Evolutionary conservation across 2,797 vertebrate species (phyloP).

Genomic region (Decapterus maruadsi): DNA sequence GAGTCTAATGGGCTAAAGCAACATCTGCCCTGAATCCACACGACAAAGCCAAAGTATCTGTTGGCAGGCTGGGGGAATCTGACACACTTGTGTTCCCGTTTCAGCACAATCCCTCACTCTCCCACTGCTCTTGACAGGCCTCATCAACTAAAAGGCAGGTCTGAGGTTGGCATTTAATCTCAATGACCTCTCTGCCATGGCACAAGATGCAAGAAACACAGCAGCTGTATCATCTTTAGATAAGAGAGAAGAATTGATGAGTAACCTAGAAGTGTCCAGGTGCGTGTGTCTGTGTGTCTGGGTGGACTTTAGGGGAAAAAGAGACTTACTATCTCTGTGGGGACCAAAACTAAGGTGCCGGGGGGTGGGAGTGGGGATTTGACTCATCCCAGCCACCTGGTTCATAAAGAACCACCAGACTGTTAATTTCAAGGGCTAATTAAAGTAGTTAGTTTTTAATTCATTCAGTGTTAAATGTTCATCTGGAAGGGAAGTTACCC

Average conservation of each 20-base stretch:
- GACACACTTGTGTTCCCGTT: slow-evolving; percentile 34
- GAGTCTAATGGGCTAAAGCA: slow-evolving; percentile 13
- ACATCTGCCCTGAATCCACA: slow-evolving; percentile 14
- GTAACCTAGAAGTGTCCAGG: slow-evolving; percentile 48
- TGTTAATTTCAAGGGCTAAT: too few relatives aligned
- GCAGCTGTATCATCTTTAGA: slow-evolving; percentile 67
- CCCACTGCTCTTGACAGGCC: slow-evolving; percentile 51
- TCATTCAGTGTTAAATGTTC: too few relatives aligned
- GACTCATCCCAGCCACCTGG: too few relatives aligned
- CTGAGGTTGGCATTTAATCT: slow-evolving; percentile 66
- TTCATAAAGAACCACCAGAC: too few relatives aligned
- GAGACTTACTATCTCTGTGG: too few relatives aligned
- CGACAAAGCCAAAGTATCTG: slow-evolving; percentile 14
- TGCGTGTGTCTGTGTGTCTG: background rate
- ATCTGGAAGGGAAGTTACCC: too few relatives aligned
- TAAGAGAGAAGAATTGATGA: slow-evolving; percentile 51
- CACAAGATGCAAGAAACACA: slow-evolving; percentile 54
- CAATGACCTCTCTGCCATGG: slow-evolving; percentile 62
- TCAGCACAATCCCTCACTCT: slow-evolving; percentile 40
- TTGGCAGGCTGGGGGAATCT: slow-evolving; percentile 22
- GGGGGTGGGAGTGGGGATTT: too few relatives aligned
- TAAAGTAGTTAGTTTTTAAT: too few relatives aligned
- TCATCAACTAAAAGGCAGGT: slow-evolving; percentile 62
- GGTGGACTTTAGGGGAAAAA: background rate
- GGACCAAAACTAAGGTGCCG: too few relatives aligned